phyloP scores from a whole-genome alignment of 2,888 invertebrate genomes.

The Troides oblongomaculatus region DNA sequence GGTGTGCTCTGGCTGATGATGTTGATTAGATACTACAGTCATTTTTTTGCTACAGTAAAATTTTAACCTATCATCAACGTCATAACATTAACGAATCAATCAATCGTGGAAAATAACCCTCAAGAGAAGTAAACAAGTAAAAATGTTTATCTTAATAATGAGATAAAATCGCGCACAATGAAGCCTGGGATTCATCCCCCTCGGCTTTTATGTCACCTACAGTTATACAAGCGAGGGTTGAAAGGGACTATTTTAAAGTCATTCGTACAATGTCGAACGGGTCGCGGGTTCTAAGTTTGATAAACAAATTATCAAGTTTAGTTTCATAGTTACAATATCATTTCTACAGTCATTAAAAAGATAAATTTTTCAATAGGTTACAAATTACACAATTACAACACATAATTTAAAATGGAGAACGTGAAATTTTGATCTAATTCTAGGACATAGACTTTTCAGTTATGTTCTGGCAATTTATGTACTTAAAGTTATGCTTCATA shows the following conservation, averaged over 20 bases:
- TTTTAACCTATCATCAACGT: no score
- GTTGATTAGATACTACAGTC: no score
- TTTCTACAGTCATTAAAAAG: neutral
- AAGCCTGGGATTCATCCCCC: conserved; percentile 14
- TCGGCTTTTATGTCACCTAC: conserved; percentile 9
- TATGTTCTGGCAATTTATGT: no score
- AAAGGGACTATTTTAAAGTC: conserved; percentile 26
- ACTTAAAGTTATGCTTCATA: no score
- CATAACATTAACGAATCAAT: no score
- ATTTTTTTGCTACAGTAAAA: no score
- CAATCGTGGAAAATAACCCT: neutral
- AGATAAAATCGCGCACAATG: conserved; percentile 21
- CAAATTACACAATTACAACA: neutral
- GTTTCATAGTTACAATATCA: neutral
- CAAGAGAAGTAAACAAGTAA: conserved; percentile 15
- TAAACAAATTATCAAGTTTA: conserved; percentile 6
- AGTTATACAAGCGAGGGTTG: conserved; percentile 19
- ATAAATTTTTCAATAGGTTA: neutral
- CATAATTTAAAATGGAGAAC: neutral
- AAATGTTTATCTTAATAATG: conserved; percentile 26
- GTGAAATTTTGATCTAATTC: neutral
- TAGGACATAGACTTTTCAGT: no score
- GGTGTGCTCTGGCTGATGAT: no score
- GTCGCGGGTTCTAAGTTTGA: neutral
- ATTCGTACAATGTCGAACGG: conserved; percentile 13